Evolutionary conservation across 2,113 vertebrate genomes (phyloP).

Genomic region (Cygnus buccinator): DNA sequence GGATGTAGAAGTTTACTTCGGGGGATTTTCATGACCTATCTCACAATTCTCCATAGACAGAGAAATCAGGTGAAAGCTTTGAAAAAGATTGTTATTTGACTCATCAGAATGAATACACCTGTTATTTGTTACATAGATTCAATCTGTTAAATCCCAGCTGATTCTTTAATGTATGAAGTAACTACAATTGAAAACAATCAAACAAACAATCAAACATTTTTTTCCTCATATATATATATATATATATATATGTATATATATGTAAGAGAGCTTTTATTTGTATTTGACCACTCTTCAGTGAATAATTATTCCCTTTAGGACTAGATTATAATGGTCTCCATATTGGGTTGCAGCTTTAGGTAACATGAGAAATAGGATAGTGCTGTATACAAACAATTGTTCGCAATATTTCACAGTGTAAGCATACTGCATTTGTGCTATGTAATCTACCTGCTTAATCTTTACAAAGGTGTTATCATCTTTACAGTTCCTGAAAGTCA

Average conservation of each 20-base stretch:
- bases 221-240: too few species aligned
- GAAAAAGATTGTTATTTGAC: not conserved
- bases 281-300: not conserved
- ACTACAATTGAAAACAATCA: not conserved
- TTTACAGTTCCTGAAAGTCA: not conserved
- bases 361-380: not conserved
- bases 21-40: not conserved
- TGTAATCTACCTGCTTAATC: not conserved
- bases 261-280: not conserved
- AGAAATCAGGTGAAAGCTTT: not conserved
- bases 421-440: not conserved
- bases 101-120: not conserved
- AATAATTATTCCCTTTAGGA: not conserved
- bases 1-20: not conserved
- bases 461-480: not conserved
- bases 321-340: not conserved
- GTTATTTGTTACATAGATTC: not conserved
- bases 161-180: not conserved
- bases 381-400: not conserved
- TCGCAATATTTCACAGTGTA: not conserved
- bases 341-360: not conserved
- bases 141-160: not conserved
- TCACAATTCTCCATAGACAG: not conserved
- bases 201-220: too few species aligned
- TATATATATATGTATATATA: too few species aligned